Evolutionary conservation across 2,888 invertebrate species (phyloP).

Genomic region (Catocala fraxini): DNA sequence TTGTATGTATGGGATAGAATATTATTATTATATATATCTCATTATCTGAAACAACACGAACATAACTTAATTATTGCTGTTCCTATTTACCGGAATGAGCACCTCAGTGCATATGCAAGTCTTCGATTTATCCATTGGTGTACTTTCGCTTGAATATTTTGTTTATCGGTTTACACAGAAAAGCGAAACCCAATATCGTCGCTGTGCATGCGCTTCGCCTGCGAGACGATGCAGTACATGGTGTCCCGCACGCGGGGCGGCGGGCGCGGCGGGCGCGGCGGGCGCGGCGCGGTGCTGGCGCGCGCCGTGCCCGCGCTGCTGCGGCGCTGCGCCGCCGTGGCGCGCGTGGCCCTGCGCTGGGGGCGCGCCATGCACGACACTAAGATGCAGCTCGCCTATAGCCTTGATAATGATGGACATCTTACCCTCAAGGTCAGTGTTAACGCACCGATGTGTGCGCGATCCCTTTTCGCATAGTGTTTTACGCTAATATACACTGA

Average conservation of each 20-base stretch:
- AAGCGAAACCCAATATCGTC: slow-evolving; percentile 62
- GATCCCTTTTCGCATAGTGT: too few species aligned
- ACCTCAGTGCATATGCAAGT: too few species aligned
- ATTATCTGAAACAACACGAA: too few species aligned
- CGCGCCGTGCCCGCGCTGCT: slow-evolving; percentile 48
- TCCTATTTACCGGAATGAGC: too few species aligned
- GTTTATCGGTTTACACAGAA: slow-evolving; percentile 50
- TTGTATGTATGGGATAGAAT: too few species aligned
- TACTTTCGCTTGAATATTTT: too few species aligned
- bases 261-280: slow-evolving; percentile 21
- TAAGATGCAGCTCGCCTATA: slow-evolving; percentile 66
- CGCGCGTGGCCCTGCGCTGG: slow-evolving; percentile 64
- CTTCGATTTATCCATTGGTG: too few species aligned
- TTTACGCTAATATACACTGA: too few species aligned
- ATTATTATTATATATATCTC: too few species aligned
- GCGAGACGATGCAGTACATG: slow-evolving; percentile 62
- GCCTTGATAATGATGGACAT: slow-evolving; percentile 52
- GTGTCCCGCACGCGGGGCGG: slow-evolving; percentile 26
- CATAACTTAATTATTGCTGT: too few species aligned
- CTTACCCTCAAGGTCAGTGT: slow-evolving; percentile 67
- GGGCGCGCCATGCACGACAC: slow-evolving; percentile 69
- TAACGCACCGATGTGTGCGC: too few species aligned
- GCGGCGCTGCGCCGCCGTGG: slow-evolving; percentile 57
- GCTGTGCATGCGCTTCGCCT: slow-evolving; percentile 65
- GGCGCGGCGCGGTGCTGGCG: slow-evolving; percentile 17